Conservation (phyloP, 2,797 vertebrate species). For the Crypturellus tataupa region DNA sequence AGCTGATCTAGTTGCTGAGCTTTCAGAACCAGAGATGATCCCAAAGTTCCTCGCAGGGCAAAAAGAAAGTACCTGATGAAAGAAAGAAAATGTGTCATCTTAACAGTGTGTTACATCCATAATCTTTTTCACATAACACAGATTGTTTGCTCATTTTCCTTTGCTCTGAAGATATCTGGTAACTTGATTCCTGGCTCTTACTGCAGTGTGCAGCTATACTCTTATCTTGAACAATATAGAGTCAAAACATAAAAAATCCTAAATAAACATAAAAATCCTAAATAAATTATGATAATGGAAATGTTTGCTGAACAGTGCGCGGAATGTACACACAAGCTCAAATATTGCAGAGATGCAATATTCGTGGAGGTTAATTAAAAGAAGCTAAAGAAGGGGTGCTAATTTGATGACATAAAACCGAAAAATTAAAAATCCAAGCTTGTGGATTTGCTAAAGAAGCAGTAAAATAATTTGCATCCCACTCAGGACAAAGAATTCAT, state of each 20-base stretch:
- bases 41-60: conserved; percentile 86
- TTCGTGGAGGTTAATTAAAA: background rate
- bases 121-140: background rate
- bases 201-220: background rate
- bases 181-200: background rate
- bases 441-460: background rate
- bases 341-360: background rate
- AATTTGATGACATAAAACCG: background rate
- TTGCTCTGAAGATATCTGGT: background rate
- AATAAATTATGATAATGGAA: background rate
- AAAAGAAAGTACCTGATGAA: conserved; percentile 87
- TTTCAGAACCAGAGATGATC: conserved; percentile 81
- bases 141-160: background rate
- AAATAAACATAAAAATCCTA: background rate
- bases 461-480: background rate
- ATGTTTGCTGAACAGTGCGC: background rate
- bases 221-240: background rate
- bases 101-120: background rate
- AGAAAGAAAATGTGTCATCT: background rate
- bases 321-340: background rate
- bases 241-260: background rate
- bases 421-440: background rate
- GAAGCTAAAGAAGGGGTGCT: background rate
- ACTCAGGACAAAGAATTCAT: background rate
- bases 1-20: conserved; percentile 88